phyloP scores from a whole-genome alignment of 2,113 vertebrate genomes.

The Varanus komodoensis region DNA sequence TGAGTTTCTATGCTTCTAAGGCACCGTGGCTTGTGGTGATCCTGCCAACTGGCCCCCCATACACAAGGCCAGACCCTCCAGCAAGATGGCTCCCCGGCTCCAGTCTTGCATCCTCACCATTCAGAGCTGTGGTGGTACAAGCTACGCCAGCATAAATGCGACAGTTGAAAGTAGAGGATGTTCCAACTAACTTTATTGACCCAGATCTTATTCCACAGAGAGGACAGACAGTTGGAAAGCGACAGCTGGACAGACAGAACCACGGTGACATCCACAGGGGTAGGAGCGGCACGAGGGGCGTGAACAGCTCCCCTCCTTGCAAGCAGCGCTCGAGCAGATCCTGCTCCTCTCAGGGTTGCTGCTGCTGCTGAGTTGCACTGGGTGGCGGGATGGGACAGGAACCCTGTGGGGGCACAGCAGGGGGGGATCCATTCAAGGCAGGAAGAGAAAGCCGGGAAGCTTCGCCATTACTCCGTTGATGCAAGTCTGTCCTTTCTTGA shows the following conservation, averaged over 20 bases:
- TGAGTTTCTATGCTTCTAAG: no score
- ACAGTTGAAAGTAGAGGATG: background rate
- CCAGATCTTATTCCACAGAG: conserved; percentile 60
- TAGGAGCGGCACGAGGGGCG: background rate
- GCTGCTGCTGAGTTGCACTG: background rate
- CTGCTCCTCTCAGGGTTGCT: conserved; percentile 33
- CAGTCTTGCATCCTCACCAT: background rate
- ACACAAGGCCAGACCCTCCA: background rate
- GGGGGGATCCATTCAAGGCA: background rate
- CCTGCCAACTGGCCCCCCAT: background rate
- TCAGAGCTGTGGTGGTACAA: background rate
- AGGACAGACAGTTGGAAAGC: conserved; percentile 38
- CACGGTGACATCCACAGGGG: conserved; percentile 34
- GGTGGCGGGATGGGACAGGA: conserved; percentile 1
- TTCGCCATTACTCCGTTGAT: background rate
- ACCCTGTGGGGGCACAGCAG: conserved; percentile 6
- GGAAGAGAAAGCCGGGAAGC: background rate
- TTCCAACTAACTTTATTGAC: conserved; percentile 69
- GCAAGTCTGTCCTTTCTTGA: background rate
- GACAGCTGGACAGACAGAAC: conserved; percentile 47
- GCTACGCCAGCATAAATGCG: background rate
- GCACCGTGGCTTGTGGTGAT: no score
- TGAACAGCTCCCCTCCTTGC: background rate
- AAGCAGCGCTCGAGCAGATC: background rate
- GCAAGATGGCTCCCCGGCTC: background rate